A percentile compares a stretch with the other conserved stretches of the same genome.
These are phyloP conservation scores for Neopipo cinnamomea DNA, from an alignment of 2,113 vertebrate species.

Conservation along the genomic window DNA sequence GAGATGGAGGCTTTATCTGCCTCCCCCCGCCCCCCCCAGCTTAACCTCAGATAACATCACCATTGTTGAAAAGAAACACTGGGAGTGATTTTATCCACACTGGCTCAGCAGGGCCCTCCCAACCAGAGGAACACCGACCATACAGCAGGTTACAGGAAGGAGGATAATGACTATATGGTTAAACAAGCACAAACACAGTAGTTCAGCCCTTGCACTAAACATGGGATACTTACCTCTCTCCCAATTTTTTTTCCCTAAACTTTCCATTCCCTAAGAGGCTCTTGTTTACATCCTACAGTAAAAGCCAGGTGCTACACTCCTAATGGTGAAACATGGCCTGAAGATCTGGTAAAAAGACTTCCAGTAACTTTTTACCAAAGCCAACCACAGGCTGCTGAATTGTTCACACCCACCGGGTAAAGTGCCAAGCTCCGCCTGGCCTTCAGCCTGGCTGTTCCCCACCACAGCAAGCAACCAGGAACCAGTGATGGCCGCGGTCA, in stretches of 20 bases:
- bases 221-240: neutral
- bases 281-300: neutral
- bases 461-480: neutral
- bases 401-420: neutral
- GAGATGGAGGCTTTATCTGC: neutral
- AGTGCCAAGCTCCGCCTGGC: neutral
- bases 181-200: neutral
- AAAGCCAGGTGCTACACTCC: neutral
- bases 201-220: neutral
- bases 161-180: neutral
- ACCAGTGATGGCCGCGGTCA: fast-evolving
- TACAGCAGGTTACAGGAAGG: neutral
- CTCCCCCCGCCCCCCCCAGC: too few relatives aligned
- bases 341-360: neutral
- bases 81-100: neutral
- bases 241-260: neutral
- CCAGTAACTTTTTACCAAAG: neutral
- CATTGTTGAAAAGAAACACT: neutral
- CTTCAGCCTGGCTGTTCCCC: neutral
- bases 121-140: fast-evolving
- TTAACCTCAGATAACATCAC: neutral
- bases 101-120: neutral
- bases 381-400: neutral
- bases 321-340: neutral
- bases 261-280: neutral